Evolutionary conservation across 2,888 invertebrate species (phyloP).

Genomic region (Melieria picta): DNA sequence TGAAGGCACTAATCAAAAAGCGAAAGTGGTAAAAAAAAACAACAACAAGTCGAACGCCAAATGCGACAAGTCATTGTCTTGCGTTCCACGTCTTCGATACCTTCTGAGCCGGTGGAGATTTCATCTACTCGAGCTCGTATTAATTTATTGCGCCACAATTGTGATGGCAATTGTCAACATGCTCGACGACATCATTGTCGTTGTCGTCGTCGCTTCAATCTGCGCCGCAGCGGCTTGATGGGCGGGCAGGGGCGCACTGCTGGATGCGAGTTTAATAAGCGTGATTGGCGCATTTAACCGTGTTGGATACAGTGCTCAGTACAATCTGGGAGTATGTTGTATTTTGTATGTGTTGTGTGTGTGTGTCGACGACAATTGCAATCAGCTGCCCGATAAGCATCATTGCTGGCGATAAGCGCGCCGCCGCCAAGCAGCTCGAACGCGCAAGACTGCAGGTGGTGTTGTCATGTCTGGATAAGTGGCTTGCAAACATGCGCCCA

Average conservation of each 20-base stretch:
- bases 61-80: slow-evolving; percentile 13
- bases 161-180: slow-evolving; percentile 9
- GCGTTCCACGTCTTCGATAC: slow-evolving; percentile 1
- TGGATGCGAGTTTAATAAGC: slow-evolving; percentile 15
- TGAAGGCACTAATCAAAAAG: too few relatives aligned
- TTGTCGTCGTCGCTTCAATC: too few relatives aligned
- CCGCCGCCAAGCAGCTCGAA: too few relatives aligned
- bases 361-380: background rate
- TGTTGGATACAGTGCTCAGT: background rate
- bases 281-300: slow-evolving; percentile 25
- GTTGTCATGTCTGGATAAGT: too few relatives aligned
- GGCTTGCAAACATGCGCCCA: too few relatives aligned
- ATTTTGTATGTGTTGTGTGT: background rate
- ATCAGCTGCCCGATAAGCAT: too few relatives aligned
- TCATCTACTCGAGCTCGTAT: slow-evolving; percentile 39
- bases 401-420: too few relatives aligned
- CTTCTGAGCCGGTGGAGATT: slow-evolving; percentile 16
- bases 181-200: background rate
- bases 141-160: slow-evolving; percentile 23
- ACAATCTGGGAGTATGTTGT: background rate
- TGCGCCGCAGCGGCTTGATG: too few relatives aligned
- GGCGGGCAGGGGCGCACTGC: slow-evolving; percentile 8
- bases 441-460: too few relatives aligned
- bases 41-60: background rate
- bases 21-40: background rate